Percentiles rank a stretch among this genome's conserved stretches.
Conservation (phyloP, 2,888 invertebrate genomes). For the Amorpha juglandis region DNA sequence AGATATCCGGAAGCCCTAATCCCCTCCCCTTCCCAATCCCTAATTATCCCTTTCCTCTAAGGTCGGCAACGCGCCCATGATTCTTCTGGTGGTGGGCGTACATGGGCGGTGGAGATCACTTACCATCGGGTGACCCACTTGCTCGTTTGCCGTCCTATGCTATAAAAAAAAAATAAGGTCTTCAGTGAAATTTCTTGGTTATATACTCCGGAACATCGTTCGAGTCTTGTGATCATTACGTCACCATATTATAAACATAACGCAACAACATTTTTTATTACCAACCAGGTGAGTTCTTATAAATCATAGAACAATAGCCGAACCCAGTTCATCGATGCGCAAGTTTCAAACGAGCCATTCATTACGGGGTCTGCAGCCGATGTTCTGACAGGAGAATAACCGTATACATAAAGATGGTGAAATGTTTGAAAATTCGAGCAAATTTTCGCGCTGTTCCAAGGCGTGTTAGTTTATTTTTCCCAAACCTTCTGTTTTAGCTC, state of each 20-base stretch:
- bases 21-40: no score
- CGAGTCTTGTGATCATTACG: background rate
- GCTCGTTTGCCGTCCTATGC: no score
- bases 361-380: slow-evolving; percentile 30
- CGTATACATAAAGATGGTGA: slow-evolving; percentile 42
- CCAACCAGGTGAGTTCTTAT: slow-evolving; percentile 19
- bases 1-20: no score
- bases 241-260: background rate
- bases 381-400: slow-evolving; percentile 37
- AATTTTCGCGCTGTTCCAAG: slow-evolving; percentile 43
- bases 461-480: slow-evolving; percentile 60
- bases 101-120: no score
- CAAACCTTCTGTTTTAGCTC: slow-evolving; percentile 76
- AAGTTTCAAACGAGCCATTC: slow-evolving; percentile 27
- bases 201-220: background rate
- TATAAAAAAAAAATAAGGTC: no score
- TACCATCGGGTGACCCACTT: no score
- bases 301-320: slow-evolving; percentile 26
- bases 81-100: no score
- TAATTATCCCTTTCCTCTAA: no score
- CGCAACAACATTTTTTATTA: slow-evolving; percentile 20
- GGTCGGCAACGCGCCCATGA: no score
- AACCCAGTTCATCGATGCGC: slow-evolving; percentile 1
- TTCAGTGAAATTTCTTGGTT: no score
- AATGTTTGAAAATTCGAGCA: slow-evolving; percentile 50